Base-by-base conservation (phyloP, 2,888 invertebrate species). In the Blera fallax region DNA sequence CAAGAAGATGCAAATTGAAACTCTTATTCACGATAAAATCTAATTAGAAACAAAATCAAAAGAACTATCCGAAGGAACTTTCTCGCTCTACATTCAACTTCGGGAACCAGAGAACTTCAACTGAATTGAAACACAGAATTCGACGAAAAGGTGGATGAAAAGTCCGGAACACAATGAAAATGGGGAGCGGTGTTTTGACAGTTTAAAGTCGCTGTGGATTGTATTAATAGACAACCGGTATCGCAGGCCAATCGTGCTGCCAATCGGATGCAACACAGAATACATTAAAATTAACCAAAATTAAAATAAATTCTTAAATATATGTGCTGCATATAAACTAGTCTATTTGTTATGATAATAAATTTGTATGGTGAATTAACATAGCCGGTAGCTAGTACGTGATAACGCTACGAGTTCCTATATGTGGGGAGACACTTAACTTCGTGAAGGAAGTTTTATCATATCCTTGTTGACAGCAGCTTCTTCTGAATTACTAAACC, bases 21-120 rank as follows among this genome's bases (percentile, higher is more conserved):
- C 18, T 52, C 65, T 29, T 24, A 45, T n/a, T 32, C 45, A 69
- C 21, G 56, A 34, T 11, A 56, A 43, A 37, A 37, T 65, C 14
- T 37, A 58, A 56, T 11, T 64, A 7, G 37, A 45, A 84, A 64
- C 11, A 65, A 56, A 69, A 65, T 56, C 50, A n/a, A 45, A 70
- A 52, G 73, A 24, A 83, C 78, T 58, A 62, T 72, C 72, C 67
- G 70, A 72, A 43, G 62, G 52, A 27, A 65, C 56, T 76, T 76
- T 50, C 45, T 54, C 18, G n/a, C 18, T 32, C 11, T 18, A 67
- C 70, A 76, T 29, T 62, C 11, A 10, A 69, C 67, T 81, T 54
- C 81, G 65, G 48, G 70, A 81, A 81, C 72, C 34, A 74, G 45
- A 77, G 45, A 85, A 85, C 48, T 85, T 72, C 54, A 72, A 85